Percentiles rank a stretch among this genome's conserved stretches.
Conservation (phyloP, 2,113 vertebrate genomes). For the Plecotus auritus region DNA sequence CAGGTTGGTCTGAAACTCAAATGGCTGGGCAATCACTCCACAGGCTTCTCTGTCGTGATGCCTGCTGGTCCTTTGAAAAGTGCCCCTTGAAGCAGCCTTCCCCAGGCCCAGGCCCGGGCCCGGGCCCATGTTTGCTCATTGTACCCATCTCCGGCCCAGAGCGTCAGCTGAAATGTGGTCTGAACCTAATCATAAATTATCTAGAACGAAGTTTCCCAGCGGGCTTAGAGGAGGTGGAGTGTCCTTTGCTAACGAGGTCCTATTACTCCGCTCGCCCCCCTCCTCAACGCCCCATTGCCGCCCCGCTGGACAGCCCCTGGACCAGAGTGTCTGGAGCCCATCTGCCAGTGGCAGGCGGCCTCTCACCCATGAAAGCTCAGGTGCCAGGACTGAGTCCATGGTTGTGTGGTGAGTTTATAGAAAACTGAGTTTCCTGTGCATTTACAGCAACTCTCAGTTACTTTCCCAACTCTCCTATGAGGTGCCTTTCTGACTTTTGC, state of each 20-base stretch:
- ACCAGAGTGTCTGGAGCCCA: neutral
- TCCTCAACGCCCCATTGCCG: no score
- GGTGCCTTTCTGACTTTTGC: neutral
- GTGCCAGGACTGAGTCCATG: no score
- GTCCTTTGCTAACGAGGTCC: neutral
- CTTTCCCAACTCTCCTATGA: neutral
- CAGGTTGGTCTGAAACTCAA: neutral
- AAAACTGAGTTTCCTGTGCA: neutral
- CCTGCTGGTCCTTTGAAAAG: neutral
- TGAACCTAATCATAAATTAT: neutral
- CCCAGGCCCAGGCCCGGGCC: neutral
- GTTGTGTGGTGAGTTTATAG: neutral
- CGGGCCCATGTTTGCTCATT: neutral
- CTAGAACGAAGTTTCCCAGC: neutral
- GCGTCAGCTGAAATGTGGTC: neutral
- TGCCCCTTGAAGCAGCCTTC: neutral
- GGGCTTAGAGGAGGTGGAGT: neutral
- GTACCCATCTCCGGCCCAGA: no score
- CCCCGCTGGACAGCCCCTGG: neutral
- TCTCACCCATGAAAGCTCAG: fast-evolving
- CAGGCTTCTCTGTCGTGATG: neutral
- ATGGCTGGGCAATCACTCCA: neutral
- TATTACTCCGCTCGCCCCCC: neutral
- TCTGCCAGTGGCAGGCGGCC: neutral
- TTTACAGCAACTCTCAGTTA: neutral